These are phyloP conservation scores for Thaleichthys pacificus DNA, from an alignment of 2,797 vertebrate species.

Conservation along the genomic window DNA sequence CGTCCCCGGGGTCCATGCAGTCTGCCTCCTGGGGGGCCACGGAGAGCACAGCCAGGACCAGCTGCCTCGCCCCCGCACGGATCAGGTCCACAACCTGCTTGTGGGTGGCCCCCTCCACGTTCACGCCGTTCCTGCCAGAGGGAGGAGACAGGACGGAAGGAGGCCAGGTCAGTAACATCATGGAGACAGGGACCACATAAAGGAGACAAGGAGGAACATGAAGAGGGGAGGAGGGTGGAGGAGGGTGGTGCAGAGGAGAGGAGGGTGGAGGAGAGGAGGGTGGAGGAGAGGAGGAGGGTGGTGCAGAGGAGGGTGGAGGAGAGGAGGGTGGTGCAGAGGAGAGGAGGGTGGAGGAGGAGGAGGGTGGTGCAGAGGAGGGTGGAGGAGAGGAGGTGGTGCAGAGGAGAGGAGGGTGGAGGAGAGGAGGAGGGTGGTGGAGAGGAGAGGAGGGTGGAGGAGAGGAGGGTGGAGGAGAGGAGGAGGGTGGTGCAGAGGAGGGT, in stretches of 20 bases:
- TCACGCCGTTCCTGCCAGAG: conserved; percentile 86
- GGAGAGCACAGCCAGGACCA: conserved; percentile 89
- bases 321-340: background rate
- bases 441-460: too few relatives aligned
- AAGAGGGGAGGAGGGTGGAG: background rate
- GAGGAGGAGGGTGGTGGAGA: too few relatives aligned
- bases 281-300: too few relatives aligned
- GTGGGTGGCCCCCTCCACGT: conserved; percentile 94
- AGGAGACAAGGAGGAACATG: background rate
- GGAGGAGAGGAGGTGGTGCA: too few relatives aligned
- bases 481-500: too few relatives aligned
- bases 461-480: too few relatives aligned
- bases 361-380: background rate
- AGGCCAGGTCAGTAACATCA: too few relatives aligned
- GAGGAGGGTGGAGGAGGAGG: background rate
- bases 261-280: too few relatives aligned
- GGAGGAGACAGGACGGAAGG: background rate
- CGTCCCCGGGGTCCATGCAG: conserved; percentile 89
- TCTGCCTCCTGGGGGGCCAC: conserved; percentile 93
- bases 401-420: too few relatives aligned
- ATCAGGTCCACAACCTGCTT: conserved; percentile 99
- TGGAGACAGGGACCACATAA: too few relatives aligned
- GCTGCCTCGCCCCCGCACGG: conserved; percentile 90
- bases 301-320: background rate
- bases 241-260: background rate